Conservation (phyloP, 1,140 invertebrate genomes). For the Hirudo medicinalis region DNA sequence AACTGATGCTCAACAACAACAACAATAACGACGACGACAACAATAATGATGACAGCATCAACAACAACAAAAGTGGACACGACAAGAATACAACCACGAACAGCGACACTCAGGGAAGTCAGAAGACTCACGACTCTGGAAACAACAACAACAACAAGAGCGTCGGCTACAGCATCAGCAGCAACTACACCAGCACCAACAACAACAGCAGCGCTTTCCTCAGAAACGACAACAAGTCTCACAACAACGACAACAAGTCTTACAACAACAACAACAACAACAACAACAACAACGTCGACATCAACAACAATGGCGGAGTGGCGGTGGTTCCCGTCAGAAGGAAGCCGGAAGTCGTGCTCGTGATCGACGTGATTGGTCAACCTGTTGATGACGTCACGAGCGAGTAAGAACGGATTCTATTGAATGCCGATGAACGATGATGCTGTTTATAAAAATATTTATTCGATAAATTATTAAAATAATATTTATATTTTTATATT, state of each 20-base stretch:
- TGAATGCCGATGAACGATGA: too few species aligned
- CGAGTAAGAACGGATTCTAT: too few species aligned
- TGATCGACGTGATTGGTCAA: too few species aligned
- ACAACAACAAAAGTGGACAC: not conserved
- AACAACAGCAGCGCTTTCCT: not conserved
- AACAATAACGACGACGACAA: too few species aligned
- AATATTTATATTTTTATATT: too few species aligned
- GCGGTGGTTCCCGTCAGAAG: not conserved
- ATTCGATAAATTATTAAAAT: too few species aligned
- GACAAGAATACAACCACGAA: not conserved
- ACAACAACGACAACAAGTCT: not conserved
- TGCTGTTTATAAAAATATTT: too few species aligned
- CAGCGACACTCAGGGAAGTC: not conserved
- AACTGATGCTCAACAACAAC: too few species aligned
- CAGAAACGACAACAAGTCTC: not conserved
- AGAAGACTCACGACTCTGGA: not conserved
- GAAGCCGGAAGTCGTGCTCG: not conserved
- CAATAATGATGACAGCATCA: too few species aligned
- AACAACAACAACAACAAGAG: not conserved
- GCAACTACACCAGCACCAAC: not conserved
- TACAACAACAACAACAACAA: constrained; percentile 8
- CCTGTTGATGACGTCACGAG: too few species aligned
- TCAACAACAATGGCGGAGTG: not conserved
- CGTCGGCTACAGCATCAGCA: not conserved
- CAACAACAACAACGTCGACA: not conserved